Conservation (phyloP, 2,113 vertebrate genomes). For the Pycnonotus jocosus region DNA sequence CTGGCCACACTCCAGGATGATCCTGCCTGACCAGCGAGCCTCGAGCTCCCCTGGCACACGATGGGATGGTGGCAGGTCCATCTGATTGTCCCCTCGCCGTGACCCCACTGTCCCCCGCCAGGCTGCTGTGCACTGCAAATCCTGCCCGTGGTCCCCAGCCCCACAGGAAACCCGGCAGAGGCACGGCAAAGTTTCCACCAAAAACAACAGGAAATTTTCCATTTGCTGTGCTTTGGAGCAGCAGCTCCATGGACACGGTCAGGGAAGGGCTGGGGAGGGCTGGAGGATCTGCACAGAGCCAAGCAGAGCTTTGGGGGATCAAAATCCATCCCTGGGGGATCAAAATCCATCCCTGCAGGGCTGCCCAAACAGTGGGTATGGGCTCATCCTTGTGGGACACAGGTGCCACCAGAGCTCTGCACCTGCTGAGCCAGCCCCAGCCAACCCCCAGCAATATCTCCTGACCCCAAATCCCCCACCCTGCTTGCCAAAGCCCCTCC, state of each 20-base stretch:
- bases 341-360: neutral
- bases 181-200: neutral
- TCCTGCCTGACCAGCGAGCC: rapidly evolving
- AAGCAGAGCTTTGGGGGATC: neutral
- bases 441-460: rapidly evolving
- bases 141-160: neutral
- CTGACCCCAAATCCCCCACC: neutral
- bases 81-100: rapidly evolving
- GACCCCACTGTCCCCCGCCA: rapidly evolving
- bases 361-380: neutral
- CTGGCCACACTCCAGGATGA: rapidly evolving
- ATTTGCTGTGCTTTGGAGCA: neutral
- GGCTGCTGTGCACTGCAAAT: neutral
- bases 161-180: neutral
- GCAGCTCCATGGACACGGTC: neutral
- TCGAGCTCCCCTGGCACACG: neutral
- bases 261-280: neutral
- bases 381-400: neutral
- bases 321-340: neutral
- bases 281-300: rapidly evolving
- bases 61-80: rapidly evolving
- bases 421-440: neutral
- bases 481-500: neutral
- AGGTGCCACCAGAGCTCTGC: neutral
- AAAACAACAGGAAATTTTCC: slow-evolving; percentile 5